A percentile compares a stretch with the other conserved stretches of the same genome.
Evolutionary conservation across 2,888 invertebrate species (phyloP).

Genomic region (Miltochrista miniata): DNA sequence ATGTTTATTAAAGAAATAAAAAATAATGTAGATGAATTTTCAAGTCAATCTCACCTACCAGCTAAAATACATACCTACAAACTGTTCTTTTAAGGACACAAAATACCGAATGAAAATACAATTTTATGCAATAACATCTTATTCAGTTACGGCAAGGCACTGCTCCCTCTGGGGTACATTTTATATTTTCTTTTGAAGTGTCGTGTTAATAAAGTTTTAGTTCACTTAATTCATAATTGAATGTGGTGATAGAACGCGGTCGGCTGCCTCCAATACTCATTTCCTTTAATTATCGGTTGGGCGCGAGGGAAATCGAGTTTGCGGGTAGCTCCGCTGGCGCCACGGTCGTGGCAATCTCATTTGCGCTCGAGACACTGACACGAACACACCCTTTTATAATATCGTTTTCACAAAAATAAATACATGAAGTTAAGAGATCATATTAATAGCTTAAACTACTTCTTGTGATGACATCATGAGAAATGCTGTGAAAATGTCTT

Average conservation of each 20-base stretch:
- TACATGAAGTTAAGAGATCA: too few species aligned
- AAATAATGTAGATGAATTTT: too few species aligned
- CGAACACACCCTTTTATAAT: slow-evolving; percentile 2
- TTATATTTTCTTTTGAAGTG: slow-evolving; percentile 8
- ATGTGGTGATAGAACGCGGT: slow-evolving; percentile 13
- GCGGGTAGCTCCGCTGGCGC: slow-evolving; percentile 27
- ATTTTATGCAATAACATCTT: too few species aligned
- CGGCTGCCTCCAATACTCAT: slow-evolving; percentile 26
- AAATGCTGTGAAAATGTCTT: too few species aligned
- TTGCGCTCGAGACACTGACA: slow-evolving; percentile 25
- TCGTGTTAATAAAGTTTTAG: slow-evolving; percentile 25
- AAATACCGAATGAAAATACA: too few species aligned
- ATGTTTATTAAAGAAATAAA: too few species aligned
- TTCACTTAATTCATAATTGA: slow-evolving; percentile 30
- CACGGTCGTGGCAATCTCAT: slow-evolving; percentile 36
- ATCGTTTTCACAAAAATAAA: not conserved
- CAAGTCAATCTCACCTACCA: too few species aligned
- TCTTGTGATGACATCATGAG: too few species aligned
- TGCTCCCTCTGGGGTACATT: not conserved
- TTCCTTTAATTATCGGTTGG: slow-evolving; percentile 37
- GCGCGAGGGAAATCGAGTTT: slow-evolving; percentile 39
- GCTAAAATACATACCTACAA: too few species aligned
- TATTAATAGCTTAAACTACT: too few species aligned
- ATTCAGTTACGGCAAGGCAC: too few species aligned
- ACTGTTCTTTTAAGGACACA: too few species aligned